phyloP scores from a whole-genome alignment of 2,888 invertebrate genomes.

The Eupithecia inturbata region DNA sequence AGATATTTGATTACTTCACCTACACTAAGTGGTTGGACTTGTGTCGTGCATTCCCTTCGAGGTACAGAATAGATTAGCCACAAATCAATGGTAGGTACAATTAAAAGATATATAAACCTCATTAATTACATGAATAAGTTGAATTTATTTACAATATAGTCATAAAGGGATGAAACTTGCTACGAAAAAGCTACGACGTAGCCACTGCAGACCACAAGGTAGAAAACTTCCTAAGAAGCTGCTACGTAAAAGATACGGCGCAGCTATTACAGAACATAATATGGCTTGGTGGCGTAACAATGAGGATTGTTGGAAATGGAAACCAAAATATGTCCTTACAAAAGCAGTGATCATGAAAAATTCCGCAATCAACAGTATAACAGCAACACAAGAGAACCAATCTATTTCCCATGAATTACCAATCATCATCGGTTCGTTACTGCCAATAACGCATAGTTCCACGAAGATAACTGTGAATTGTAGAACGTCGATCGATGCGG shows the following conservation, averaged over 20 bases:
- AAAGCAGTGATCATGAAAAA: neutral
- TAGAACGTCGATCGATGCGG: no score
- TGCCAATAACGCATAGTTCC: neutral
- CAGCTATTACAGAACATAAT: neutral
- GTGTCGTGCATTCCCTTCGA: no score
- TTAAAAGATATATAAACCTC: no score
- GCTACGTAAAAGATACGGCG: neutral
- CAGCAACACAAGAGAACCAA: neutral
- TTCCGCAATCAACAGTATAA: neutral
- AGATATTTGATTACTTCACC: no score
- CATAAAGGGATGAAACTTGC: neutral
- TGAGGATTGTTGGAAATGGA: neutral
- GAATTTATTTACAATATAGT: no score
- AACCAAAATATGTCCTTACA: neutral
- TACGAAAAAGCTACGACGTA: neutral
- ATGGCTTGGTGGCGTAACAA: neutral
- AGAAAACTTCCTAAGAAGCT: neutral
- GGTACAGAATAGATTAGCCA: no score
- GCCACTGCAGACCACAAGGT: neutral
- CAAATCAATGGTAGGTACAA: no score
- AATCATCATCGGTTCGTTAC: conserved; percentile 7
- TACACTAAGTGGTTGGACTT: no score
- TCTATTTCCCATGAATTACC: conserved; percentile 7
- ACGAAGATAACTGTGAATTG: neutral
- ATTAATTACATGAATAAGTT: no score